These are phyloP conservation scores for Nesidiocoris tenuis DNA, from an alignment of 2,888 invertebrate species.

Conservation along the genomic window DNA sequence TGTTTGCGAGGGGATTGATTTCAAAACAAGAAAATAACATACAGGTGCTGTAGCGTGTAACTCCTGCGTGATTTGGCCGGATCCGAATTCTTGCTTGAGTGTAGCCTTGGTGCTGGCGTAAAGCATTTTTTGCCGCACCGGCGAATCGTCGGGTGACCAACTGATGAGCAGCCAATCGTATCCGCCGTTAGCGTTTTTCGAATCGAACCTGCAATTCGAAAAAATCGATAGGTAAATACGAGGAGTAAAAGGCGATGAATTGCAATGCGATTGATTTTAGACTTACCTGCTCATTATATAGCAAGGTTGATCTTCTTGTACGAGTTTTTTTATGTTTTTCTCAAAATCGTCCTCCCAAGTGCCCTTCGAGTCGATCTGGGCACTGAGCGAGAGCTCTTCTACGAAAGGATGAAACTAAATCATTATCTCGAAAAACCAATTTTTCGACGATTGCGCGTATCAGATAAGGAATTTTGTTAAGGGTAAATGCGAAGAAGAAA, in stretches of 20 bases:
- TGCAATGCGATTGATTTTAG: no score
- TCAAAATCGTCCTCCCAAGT: constrained; percentile 87
- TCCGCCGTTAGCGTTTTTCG: constrained; percentile 71
- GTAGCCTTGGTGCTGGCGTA: constrained; percentile 98
- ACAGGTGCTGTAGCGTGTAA: constrained; percentile 81
- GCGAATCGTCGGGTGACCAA: constrained; percentile 91
- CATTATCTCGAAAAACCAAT: constrained; percentile 41
- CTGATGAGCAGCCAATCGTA: constrained; percentile 91
- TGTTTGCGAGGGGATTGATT: no score
- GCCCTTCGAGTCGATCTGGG: constrained; percentile 66
- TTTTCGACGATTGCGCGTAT: neutral
- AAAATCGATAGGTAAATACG: constrained; percentile 15
- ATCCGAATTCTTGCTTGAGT: constrained; percentile 93
- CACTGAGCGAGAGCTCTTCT: constrained; percentile 74
- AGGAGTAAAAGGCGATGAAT: neutral
- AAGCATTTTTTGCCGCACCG: constrained; percentile 93
- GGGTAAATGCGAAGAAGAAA: neutral
- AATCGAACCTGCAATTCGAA: constrained; percentile 63
- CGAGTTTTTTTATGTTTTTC: constrained; percentile 66
- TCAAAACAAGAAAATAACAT: no score
- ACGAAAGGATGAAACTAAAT: constrained; percentile 53
- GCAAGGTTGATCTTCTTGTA: constrained; percentile 81
- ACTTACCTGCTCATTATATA: constrained; percentile 80
- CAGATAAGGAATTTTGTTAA: neutral
- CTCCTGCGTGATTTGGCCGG: constrained; percentile 90